Percentiles rank a stretch among this genome's conserved stretches.
phyloP scores from a whole-genome alignment of 53 echinoderm and acorn worm genomes.

The Mesocentrotus franciscanus region DNA sequence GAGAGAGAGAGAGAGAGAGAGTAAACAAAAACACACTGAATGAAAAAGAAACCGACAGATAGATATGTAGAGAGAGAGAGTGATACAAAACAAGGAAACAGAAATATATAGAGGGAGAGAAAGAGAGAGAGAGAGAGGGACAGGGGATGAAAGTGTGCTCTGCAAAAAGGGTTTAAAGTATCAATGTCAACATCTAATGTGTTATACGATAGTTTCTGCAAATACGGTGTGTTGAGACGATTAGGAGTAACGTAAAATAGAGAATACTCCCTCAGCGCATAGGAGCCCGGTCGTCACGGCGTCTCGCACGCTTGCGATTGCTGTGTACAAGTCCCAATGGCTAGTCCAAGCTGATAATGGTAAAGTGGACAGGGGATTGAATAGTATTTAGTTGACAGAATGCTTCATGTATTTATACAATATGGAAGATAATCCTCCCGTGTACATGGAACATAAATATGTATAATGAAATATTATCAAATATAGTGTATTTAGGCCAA shows the following conservation, averaged over 20 bases:
- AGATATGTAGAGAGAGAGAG: background rate
- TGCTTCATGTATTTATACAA: background rate
- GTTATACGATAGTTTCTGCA: constrained; percentile 68
- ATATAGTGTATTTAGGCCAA: no score
- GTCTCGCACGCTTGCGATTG: background rate
- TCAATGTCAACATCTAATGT: constrained; percentile 69
- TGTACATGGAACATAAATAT: background rate
- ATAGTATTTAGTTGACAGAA: background rate
- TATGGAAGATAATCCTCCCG: background rate
- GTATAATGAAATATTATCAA: no score
- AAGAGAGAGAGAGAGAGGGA: background rate
- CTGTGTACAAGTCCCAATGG: background rate
- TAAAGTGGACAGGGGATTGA: background rate
- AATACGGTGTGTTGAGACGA: constrained; percentile 48
- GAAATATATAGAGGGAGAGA: background rate
- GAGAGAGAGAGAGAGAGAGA: background rate
- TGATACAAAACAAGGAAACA: no score
- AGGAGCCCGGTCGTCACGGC: background rate
- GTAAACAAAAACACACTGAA: background rate
- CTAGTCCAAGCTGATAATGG: background rate
- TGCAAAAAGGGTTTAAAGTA: constrained; percentile 56
- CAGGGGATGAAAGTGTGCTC: background rate
- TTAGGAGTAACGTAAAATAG: background rate
- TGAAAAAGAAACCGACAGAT: background rate
- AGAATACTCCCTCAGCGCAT: constrained; percentile 29